phyloP scores from a whole-genome alignment of 2,888 invertebrate species.

The Phanerotoma sp. region DNA sequence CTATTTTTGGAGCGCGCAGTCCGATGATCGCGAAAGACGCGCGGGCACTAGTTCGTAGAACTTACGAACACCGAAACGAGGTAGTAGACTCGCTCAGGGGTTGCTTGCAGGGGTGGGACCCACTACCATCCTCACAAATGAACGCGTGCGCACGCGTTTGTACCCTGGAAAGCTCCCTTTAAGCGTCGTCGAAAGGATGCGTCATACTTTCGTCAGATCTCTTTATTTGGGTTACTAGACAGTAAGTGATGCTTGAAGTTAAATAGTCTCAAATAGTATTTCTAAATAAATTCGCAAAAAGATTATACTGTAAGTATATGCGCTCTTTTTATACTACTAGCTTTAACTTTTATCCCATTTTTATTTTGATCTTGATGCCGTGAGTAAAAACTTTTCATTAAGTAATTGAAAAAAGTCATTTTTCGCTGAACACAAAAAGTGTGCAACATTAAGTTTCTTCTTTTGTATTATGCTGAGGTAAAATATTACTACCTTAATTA shows the following conservation, averaged over 20 bases:
- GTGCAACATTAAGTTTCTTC: too few relatives aligned
- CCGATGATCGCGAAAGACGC: slow-evolving; percentile 56
- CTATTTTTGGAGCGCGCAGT: slow-evolving; percentile 45
- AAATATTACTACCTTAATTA: too few relatives aligned
- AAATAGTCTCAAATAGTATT: slow-evolving; percentile 16
- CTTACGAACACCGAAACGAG: slow-evolving; percentile 40
- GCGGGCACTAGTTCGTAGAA: slow-evolving; percentile 54
- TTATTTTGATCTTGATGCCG: too few relatives aligned
- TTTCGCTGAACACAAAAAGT: too few relatives aligned
- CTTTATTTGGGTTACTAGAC: slow-evolving; percentile 41
- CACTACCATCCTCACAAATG: slow-evolving; percentile 26
- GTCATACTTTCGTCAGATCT: slow-evolving; percentile 2
- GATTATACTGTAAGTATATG: too few relatives aligned
- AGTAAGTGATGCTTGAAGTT: slow-evolving; percentile 17
- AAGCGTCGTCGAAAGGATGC: slow-evolving; percentile 25
- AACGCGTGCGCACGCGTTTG: slow-evolving; percentile 29
- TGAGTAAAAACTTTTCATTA: too few relatives aligned
- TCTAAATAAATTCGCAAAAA: slow-evolving; percentile 19
- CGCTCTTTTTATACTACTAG: too few relatives aligned
- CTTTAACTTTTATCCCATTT: too few relatives aligned
- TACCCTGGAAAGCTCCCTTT: slow-evolving; percentile 21
- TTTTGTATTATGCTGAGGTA: too few relatives aligned
- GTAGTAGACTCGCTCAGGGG: slow-evolving; percentile 29
- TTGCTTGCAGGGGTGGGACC: slow-evolving; percentile 26
- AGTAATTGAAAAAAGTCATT: too few relatives aligned